Evolutionary conservation across 2,113 vertebrate species (phyloP).

Genomic region (Amia ocellicauda): DNA sequence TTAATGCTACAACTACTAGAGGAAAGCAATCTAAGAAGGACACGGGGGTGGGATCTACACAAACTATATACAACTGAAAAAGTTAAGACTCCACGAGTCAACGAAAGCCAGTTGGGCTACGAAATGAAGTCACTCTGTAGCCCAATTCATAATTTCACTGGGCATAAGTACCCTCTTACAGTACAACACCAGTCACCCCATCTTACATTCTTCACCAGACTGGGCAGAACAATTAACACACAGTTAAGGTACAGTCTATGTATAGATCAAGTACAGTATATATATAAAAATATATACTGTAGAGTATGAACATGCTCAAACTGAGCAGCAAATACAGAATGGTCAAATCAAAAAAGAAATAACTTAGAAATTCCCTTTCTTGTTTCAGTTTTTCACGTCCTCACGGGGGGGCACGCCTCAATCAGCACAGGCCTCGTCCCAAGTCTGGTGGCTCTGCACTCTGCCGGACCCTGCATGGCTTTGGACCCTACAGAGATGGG

Average conservation of each 20-base stretch:
- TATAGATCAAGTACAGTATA: conserved; percentile 22
- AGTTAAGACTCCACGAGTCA: conserved; percentile 7
- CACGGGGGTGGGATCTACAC: not conserved
- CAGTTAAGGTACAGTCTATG: conserved; percentile 8
- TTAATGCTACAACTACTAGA: conserved; percentile 5
- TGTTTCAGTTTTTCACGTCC: conserved; percentile 12
- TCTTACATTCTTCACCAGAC: conserved; percentile 14
- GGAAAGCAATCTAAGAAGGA: not conserved
- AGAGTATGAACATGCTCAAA: conserved; percentile 32
- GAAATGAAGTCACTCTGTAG: conserved; percentile 2
- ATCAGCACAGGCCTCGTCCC: not conserved
- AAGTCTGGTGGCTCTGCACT: not conserved
- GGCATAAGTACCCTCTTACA: conserved; percentile 19
- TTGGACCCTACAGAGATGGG: not conserved
- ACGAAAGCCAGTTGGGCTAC: conserved; percentile 1
- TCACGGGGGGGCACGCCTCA: not conserved
- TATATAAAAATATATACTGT: conserved; percentile 14
- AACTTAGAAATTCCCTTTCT: conserved; percentile 38
- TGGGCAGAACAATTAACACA: conserved; percentile 19
- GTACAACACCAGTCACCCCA: conserved; percentile 18
- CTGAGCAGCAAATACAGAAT: conserved; percentile 32
- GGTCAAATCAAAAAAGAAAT: conserved; percentile 38
- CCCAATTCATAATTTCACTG: conserved; percentile 14
- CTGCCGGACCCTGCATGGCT: not conserved
- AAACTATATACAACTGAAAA: conserved; percentile 11